phyloP scores from a whole-genome alignment of 2,797 vertebrate genomes.

The Chloroceryle inda region DNA sequence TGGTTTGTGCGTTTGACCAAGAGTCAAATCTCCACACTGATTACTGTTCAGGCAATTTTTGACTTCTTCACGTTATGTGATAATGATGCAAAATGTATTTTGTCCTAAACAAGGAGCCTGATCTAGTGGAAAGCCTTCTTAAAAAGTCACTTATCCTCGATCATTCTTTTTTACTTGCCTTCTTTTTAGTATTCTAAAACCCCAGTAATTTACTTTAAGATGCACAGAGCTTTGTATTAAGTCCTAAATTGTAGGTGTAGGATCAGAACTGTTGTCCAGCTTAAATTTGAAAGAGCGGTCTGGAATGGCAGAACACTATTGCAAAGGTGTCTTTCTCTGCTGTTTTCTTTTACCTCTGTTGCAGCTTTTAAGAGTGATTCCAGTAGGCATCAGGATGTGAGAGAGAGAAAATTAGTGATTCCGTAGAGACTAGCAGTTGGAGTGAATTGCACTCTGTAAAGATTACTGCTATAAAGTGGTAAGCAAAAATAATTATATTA shows the following conservation, averaged over 20 bases:
- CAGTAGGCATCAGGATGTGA: not conserved
- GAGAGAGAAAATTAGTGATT: not conserved
- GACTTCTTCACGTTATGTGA: not conserved
- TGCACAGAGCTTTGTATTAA: not conserved
- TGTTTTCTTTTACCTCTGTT: not conserved
- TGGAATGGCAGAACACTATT: not conserved
- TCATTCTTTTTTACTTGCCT: not conserved
- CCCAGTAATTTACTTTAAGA: not conserved
- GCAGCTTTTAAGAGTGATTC: not conserved
- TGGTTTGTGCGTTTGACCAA: not conserved
- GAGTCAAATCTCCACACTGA: not conserved
- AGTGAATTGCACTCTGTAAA: not conserved
- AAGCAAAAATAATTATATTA: not conserved
- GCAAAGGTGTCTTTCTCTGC: not conserved
- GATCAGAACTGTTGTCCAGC: not conserved
- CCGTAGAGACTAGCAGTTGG: not conserved
- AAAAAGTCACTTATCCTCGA: not conserved
- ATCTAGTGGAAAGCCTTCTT: not conserved
- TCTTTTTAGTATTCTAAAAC: not conserved
- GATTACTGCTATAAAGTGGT: not conserved
- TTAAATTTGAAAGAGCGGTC: not conserved
- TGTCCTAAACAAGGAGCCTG: not conserved
- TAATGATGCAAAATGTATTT: not conserved
- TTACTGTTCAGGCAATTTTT: not conserved
- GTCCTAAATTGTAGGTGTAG: not conserved